phyloP scores from a whole-genome alignment of 2,888 invertebrate genomes.

The Agrochola lota region DNA sequence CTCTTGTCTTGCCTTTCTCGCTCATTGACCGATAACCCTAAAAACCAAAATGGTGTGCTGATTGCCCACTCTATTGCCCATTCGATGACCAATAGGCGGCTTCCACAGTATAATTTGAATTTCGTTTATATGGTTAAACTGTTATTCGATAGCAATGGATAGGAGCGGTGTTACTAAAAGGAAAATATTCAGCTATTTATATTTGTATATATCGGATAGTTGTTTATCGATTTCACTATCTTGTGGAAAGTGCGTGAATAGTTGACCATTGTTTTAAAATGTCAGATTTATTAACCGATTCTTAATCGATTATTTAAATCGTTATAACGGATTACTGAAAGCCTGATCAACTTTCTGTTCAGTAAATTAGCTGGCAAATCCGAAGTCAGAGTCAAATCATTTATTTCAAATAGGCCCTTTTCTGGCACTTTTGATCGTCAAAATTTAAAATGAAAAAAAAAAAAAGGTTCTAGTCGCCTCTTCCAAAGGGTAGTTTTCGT shows the following conservation, averaged over 20 bases:
- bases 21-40: constrained; percentile 61
- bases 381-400: too few relatives aligned
- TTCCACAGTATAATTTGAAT: constrained; percentile 79
- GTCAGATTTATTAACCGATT: constrained; percentile 21
- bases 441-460: too few relatives aligned
- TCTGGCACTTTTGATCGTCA: too few relatives aligned
- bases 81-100: constrained; percentile 72
- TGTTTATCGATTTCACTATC: constrained; percentile 36
- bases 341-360: background rate
- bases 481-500: too few relatives aligned
- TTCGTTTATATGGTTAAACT: constrained; percentile 79
- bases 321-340: background rate
- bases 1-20: constrained; percentile 39
- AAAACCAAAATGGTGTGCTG: constrained; percentile 71
- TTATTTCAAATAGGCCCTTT: too few relatives aligned
- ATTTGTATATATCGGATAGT: constrained; percentile 1
- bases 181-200: constrained; percentile 44
- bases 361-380: background rate
- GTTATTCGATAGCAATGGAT: constrained; percentile 66
- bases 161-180: constrained; percentile 51
- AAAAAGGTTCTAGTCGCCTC: too few relatives aligned
- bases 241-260: constrained; percentile 45
- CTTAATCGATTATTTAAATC: constrained; percentile 13
- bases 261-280: constrained; percentile 31
- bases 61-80: constrained; percentile 68